Evolutionary conservation across 2,113 vertebrate species (phyloP), one percentile per base, ranked within the genome.

Genomic region (Burhinus bistriatus): DNA sequence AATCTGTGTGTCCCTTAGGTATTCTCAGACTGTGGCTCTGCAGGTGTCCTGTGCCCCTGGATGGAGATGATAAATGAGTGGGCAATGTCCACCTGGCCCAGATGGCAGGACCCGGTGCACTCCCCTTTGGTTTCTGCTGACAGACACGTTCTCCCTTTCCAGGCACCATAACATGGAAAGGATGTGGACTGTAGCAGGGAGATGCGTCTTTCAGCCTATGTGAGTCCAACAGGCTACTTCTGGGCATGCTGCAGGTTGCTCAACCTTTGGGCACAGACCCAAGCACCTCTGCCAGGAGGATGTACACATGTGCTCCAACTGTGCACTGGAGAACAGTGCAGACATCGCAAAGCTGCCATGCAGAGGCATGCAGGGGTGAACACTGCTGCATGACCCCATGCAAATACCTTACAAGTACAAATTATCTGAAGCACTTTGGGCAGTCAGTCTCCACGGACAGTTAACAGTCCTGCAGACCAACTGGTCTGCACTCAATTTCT

Each of bases 191-290:
- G 32, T 23, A 36, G 36, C 15, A 52, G 15, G 19, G 9, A 58
- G 18, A n/a, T 0, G 0, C 3, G 0, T 45, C 45, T 45, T 45
- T n/a, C 15, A 66, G 59, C 52, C 75, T n/a, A 3, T 12, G 5
- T 47, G 42, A 86, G 44, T 22, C 34, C 75, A 66, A 21, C 27
- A 29, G 36, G 38, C 25, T 70, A 26, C 42, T 78, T 65, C n/a
- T 51, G 73, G 36, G 32, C 22, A 20, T n/a, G 22, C 27, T 52
- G 82, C 42, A 61, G 13, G 13, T 68, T 15, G 13, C 45, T 73
- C 45, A 68, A 23, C 38, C 52, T 80, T 47, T 80, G 68, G 34
- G 18, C 55, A 64, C 36, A 70, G 49, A 82, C 29, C 13, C 19
- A 34, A 38, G 16, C 18, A 18, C 44, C 49, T 87, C 32, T 77